Conservation (phyloP, 2,797 vertebrate genomes). For the Hephaestus fuliginosus region DNA sequence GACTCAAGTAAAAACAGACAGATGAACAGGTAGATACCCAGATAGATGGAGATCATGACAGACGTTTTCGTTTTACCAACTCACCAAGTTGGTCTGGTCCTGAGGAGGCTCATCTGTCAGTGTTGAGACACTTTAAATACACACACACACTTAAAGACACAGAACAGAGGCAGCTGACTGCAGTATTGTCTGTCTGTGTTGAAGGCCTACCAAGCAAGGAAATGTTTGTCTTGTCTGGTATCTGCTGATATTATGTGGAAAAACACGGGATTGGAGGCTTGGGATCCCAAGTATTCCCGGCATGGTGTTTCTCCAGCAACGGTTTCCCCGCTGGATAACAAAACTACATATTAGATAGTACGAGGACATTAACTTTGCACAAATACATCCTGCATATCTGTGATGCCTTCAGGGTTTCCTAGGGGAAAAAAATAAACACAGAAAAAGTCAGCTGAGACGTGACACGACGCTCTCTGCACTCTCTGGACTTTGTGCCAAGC, state of each 20-base stretch:
- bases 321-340: constrained; percentile 44
- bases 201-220: constrained; percentile 68
- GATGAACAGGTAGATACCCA: not conserved
- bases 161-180: constrained; percentile 24
- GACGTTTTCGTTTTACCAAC: not conserved
- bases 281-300: constrained; percentile 50
- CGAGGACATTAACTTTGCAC: not conserved
- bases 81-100: constrained; percentile 1
- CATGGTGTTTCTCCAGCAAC: constrained; percentile 53
- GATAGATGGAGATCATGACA: constrained; percentile 4
- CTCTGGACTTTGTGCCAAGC: not conserved
- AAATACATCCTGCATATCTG: constrained; percentile 8
- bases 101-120: constrained; percentile 28
- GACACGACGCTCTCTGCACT: not conserved
- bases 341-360: not conserved
- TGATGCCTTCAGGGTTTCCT: not conserved
- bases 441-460: not conserved
- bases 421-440: not conserved
- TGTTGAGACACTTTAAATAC: constrained; percentile 27
- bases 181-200: constrained; percentile 18
- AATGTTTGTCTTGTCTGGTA: constrained; percentile 66
- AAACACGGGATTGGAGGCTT: constrained; percentile 36
- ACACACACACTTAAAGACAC: constrained; percentile 33
- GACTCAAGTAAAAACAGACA: not conserved
- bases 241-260: constrained; percentile 46